Evolutionary conservation across 2,113 vertebrate genomes (phyloP), one percentile per base, ranked within the genome.

Genomic region (Onychostoma macrolepis): DNA sequence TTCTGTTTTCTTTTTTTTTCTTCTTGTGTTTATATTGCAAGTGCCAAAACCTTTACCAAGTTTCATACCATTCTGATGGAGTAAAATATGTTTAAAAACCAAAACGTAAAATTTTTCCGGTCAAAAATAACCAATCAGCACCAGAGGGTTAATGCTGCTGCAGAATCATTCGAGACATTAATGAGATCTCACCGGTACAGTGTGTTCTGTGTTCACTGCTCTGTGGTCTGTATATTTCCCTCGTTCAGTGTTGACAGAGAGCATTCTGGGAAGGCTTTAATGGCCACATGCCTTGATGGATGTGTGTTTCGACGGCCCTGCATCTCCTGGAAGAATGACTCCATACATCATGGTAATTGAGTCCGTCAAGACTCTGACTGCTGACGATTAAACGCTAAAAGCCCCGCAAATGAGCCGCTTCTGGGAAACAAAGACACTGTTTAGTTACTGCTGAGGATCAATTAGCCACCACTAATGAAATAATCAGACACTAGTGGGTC

Each of bases 301-400:
- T 94, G 93, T 92, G 91, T 78, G 92, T 93, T 94, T 91, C 88
- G 93, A 91, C 6, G 87, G 81, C 88, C 75, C 58, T 56, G 28
- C 30, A 0, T 45, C 89, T 89, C 90, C 88, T 94, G 93, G 92
- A 48, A 86, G 93, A 89, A 92, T 91, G 91, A 91, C 93, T 89
- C 90, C 92, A 96, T 97, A 93, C 94, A 96, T 97, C 95, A 97
- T 94, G 94, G 95, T 97, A 97, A 97, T 96, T 96, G 96, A 95
- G 88, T 84, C 90, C 91, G 86, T 87, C 87, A 90, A 86, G 92
- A 94, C 93, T 91, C 94, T 63, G 84, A 94, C 93, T 84, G 92
- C 26, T 0, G 92, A 89, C 92, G 95, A 95, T 95, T 90, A 90
- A 95, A 95, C 92, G 58, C 87, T 88, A 92, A 93, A 92, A 92